Evolutionary conservation across 2,888 invertebrate genomes (phyloP), one percentile per base, ranked within the genome.

Genomic region (Azorinus chamasolen): DNA sequence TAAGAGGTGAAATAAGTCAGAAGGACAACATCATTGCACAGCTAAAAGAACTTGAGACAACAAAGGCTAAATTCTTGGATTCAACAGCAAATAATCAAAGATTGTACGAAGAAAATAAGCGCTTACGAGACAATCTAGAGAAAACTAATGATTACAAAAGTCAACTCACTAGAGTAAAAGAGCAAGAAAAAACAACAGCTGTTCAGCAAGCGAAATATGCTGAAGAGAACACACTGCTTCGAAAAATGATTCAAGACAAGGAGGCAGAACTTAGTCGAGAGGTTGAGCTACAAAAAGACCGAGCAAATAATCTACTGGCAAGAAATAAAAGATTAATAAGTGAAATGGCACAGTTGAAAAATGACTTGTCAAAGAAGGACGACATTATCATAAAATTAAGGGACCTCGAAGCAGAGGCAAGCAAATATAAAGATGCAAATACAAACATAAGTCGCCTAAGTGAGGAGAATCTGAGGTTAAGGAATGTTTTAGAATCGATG

Each of bases 41-140:
- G 20, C 50, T 80, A 12, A 76, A 80, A 55, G 76, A 80, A 51
- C 70, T 76, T 45, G 80, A 80, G 45, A 51, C 59, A 2, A 50
- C 80, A 24, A 73, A 76, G 22, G 65, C 73, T 20, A 80, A 80
- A 53, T 80, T 72, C 53, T 64, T 72, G 46, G 80, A 80, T 54
- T 48, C 72, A 8, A 57, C 80, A 8, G 64, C 73, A 27, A 76
- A 80, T 27, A 80, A 80, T 50, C 76, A 76, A 55, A 57, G 80
- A 46, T 61, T 80, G 2, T 80, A 80, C 32, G 77, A 77, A 39
- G 80, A 80, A 71, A 80, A 80, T 48, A 75, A 54, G 43, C 61
- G 80, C n/a, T 43, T 80, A 10, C 46, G 80, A 50, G 80, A 80
- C 45, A 80, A 45, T 5, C 32, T 80, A 12, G 80, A 77, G 20